Evolutionary conservation across 2,113 vertebrate genomes (phyloP).

Genomic region (Trichomycterus rosablanca): DNA sequence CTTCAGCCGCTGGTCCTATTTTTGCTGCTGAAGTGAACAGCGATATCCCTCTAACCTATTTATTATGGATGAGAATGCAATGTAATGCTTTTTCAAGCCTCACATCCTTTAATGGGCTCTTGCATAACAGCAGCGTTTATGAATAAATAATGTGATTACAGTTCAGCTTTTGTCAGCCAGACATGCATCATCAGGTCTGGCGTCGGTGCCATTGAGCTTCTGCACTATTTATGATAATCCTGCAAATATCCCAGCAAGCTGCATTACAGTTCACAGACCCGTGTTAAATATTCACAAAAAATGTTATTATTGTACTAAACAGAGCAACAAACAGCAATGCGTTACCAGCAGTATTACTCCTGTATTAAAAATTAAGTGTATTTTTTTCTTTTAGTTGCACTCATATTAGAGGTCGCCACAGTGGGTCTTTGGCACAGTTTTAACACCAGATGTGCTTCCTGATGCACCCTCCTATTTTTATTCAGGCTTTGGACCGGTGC

Average conservation of each 20-base stretch:
- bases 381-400: too few relatives aligned
- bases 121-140: constrained; percentile 38
- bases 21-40: constrained; percentile 34
- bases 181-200: constrained; percentile 7
- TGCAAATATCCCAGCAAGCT: not conserved
- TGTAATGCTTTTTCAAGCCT: constrained; percentile 36
- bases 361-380: too few relatives aligned
- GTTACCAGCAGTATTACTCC: too few relatives aligned
- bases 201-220: constrained; percentile 2
- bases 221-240: not conserved
- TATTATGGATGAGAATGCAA: constrained; percentile 43
- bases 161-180: constrained; percentile 24
- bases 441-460: too few relatives aligned
- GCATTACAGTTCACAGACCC: too few relatives aligned
- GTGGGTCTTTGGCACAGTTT: too few relatives aligned
- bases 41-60: constrained; percentile 38
- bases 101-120: constrained; percentile 41
- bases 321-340: too few relatives aligned
- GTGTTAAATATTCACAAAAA: too few relatives aligned
- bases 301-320: too few relatives aligned
- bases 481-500: too few relatives aligned
- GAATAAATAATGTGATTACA: constrained; percentile 37
- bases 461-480: too few relatives aligned
- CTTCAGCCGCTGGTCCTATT: constrained; percentile 33
- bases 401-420: too few relatives aligned